Evolutionary conservation across 2,113 vertebrate species (phyloP).

Genomic region (Erinaceus europaeus): DNA sequence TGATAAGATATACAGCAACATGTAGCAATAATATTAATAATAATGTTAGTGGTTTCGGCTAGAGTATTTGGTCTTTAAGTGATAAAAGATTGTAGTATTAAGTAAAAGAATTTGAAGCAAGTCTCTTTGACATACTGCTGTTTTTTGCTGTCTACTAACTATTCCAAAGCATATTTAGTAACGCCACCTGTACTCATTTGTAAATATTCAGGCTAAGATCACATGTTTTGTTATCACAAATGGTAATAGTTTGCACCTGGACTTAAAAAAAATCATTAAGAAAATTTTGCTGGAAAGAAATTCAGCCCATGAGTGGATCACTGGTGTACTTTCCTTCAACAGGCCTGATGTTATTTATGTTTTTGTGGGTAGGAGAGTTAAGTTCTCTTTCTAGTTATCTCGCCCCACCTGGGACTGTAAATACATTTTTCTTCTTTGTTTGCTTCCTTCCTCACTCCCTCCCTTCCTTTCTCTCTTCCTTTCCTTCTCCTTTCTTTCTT

Average conservation of each 20-base stretch:
- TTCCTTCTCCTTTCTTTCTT: too few species aligned
- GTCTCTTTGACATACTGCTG: constrained; percentile 1
- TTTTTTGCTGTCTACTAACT: constrained; percentile 51
- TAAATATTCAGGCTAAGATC: constrained; percentile 61
- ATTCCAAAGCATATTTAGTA: constrained; percentile 54
- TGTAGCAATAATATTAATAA: neutral
- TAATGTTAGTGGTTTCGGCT: neutral
- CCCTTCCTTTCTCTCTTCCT: too few species aligned
- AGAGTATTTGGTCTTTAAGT: constrained; percentile 5
- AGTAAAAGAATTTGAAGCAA: constrained; percentile 39
- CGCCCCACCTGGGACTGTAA: neutral
- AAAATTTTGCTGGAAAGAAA: constrained; percentile 16
- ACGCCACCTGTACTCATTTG: constrained; percentile 62
- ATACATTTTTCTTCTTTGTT: neutral
- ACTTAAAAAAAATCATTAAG: neutral
- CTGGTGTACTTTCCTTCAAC: neutral
- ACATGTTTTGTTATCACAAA: constrained; percentile 55
- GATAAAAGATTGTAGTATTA: neutral
- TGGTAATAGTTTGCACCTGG: constrained; percentile 67
- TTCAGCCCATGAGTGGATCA: neutral
- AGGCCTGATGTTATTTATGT: neutral
- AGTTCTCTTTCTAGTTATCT: neutral
- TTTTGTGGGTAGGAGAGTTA: neutral
- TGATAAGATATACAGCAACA: neutral
- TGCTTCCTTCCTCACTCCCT: too few species aligned